Conservation (phyloP, 2,797 vertebrate species). For the Lepidocolaptes lacrymiger region DNA sequence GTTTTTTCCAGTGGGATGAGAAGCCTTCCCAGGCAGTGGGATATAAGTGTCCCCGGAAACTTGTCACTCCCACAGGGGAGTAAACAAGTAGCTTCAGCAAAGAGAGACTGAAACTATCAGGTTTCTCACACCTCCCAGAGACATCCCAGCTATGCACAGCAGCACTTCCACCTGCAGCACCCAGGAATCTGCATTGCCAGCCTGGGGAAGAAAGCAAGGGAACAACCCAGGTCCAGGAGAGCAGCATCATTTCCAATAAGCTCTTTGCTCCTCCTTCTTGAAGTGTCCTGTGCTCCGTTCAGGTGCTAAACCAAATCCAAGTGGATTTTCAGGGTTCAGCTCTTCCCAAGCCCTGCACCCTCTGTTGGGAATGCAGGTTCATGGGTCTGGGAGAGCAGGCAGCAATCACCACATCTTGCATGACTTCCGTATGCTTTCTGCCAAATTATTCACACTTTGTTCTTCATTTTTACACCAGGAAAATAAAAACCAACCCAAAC, state of each 20-base stretch:
- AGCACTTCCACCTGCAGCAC: not conserved
- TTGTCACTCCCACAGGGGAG: not conserved
- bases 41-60: not conserved
- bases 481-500: rapidly evolving
- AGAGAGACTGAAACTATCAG: not conserved
- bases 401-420: not conserved
- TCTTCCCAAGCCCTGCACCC: not conserved
- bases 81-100: not conserved
- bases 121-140: constrained; percentile 7
- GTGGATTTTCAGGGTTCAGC: not conserved
- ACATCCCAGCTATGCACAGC: not conserved
- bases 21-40: not conserved
- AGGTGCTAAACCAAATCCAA: not conserved
- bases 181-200: not conserved
- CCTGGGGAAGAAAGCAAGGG: not conserved
- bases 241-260: not conserved
- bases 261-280: not conserved
- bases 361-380: rapidly evolving
- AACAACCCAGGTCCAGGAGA: not conserved
- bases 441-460: not conserved
- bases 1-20: not conserved
- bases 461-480: not conserved
- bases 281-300: not conserved
- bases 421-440: not conserved
- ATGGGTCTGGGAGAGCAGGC: not conserved